Conservation (phyloP, 2,888 invertebrate genomes). For the Chelonus formosanus region DNA sequence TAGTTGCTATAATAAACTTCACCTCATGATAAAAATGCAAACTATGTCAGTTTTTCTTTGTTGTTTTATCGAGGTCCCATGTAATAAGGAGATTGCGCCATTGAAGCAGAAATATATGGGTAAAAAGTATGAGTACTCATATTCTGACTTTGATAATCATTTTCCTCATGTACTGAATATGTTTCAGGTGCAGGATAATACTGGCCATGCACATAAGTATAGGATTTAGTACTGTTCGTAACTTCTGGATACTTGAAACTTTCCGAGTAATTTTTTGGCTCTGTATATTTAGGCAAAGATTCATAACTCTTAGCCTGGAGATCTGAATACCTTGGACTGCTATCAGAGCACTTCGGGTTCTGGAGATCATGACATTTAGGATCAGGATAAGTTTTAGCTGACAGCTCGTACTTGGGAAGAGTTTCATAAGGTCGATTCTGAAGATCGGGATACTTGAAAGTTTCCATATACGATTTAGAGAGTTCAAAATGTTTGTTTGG, state of each 20-base stretch:
- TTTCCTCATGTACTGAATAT: slow-evolving; percentile 56
- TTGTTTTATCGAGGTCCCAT: slow-evolving; percentile 54
- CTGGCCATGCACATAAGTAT: slow-evolving; percentile 57
- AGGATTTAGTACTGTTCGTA: slow-evolving; percentile 49
- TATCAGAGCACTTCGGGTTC: slow-evolving; percentile 25
- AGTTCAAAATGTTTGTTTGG: slow-evolving; percentile 52
- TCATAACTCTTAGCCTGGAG: slow-evolving; percentile 45
- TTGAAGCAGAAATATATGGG: slow-evolving; percentile 59
- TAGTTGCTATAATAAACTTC: not conserved
- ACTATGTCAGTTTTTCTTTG: not conserved
- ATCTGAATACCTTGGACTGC: slow-evolving; percentile 36
- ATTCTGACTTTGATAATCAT: slow-evolving; percentile 53
- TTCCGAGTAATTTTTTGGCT: slow-evolving; percentile 51
- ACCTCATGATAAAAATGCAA: slow-evolving; percentile 14
- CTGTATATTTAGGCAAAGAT: slow-evolving; percentile 52
- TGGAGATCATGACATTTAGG: slow-evolving; percentile 40
- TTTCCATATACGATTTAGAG: slow-evolving; percentile 47
- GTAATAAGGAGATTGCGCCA: slow-evolving; percentile 59
- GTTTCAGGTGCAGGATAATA: slow-evolving; percentile 56
- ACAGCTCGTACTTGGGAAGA: slow-evolving; percentile 40
- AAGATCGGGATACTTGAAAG: slow-evolving; percentile 42
- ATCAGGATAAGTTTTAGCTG: slow-evolving; percentile 45
- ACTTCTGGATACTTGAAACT: slow-evolving; percentile 52
- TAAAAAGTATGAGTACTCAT: slow-evolving; percentile 58
- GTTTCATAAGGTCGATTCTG: slow-evolving; percentile 36